Evolutionary conservation across 2,888 invertebrate genomes (phyloP), one percentile per base, ranked within the genome.

Genomic region (Chaetoderma sp.): DNA sequence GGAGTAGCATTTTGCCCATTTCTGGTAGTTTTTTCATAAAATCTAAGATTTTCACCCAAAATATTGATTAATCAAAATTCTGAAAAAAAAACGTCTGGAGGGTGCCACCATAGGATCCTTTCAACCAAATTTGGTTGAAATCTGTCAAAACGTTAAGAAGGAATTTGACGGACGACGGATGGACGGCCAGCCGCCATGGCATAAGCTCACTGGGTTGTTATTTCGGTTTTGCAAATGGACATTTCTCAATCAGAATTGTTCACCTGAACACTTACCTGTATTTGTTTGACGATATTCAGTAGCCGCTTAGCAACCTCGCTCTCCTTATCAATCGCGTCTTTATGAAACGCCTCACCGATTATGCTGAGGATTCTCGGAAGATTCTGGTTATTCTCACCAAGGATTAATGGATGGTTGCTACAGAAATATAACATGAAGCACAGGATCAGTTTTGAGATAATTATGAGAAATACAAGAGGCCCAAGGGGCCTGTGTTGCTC

Each of bases 281-380:
- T 92, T 87, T 95, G 94, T 81, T 93, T 90, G 60, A 96, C 90
- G 77, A 98, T 94, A 75, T 91, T 91, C 64, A 94, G 88, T 90
- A 97, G 92, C 84, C 96, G 91, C 70, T 90, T 90, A 77, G 91
- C 92, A 50, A 93, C 92, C 13, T 92, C 91, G 83, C 91, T 82
- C 57, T 92, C 91, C 3, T 91, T 88, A 52, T 93, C 91, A 72
- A 99, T 90, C 42, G 93, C 95, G 81, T 94, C 94, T 78, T 91
- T 90, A 73, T 90, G 90, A 88, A 98, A 93, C 1, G 96, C 94
- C 86, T 97, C 95, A 0, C 96, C 94, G 73, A 98, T 93, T 79
- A 95, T 92, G 74, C 91, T 91, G 75, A 98, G 90, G 72, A 98
- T 91, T 71, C 91, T 91, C 67, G 95, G 95, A 81, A 98, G 90